These are phyloP conservation scores for Anodontia alba DNA, from an alignment of 2,888 invertebrate genomes.

Conservation along the genomic window DNA sequence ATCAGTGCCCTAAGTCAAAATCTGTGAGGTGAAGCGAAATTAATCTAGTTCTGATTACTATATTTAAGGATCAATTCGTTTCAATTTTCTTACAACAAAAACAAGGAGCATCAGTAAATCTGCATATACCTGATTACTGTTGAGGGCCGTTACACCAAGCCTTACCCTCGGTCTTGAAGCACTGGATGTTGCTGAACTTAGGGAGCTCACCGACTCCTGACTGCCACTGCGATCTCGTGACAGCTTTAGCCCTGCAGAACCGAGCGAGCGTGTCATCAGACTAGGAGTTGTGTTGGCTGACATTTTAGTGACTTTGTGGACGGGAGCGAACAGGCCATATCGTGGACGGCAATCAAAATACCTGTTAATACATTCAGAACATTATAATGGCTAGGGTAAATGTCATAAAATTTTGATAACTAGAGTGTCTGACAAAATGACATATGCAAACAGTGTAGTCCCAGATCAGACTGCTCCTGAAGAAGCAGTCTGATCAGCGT, in stretches of 20 bases:
- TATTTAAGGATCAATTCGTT: conserved; percentile 3
- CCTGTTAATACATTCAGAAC: conserved; percentile 85
- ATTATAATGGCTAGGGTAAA: too few relatives aligned
- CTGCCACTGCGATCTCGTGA: conserved; percentile 86
- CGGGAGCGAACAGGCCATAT: conserved; percentile 96
- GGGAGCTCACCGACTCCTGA: conserved; percentile 93
- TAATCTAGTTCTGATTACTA: too few relatives aligned
- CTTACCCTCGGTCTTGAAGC: conserved; percentile 89
- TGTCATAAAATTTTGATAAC: too few relatives aligned
- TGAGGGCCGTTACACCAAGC: conserved; percentile 89
- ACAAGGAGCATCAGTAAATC: conserved; percentile 68
- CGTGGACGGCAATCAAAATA: conserved; percentile 97
- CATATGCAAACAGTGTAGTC: neutral
- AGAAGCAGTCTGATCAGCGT: too few relatives aligned
- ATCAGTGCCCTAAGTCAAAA: too few relatives aligned
- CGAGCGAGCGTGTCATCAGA: conserved; percentile 70
- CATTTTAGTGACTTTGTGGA: conserved; percentile 94
- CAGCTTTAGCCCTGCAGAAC: conserved; percentile 72
- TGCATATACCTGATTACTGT: conserved; percentile 80
- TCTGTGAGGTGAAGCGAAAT: too few relatives aligned
- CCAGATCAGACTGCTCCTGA: neutral
- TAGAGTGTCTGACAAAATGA: too few relatives aligned
- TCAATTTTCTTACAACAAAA: neutral
- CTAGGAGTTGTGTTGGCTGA: conserved; percentile 66
- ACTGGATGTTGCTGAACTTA: conserved; percentile 88